phyloP scores from a whole-genome alignment of 2,113 vertebrate species.

The Oryzias melastigma region DNA sequence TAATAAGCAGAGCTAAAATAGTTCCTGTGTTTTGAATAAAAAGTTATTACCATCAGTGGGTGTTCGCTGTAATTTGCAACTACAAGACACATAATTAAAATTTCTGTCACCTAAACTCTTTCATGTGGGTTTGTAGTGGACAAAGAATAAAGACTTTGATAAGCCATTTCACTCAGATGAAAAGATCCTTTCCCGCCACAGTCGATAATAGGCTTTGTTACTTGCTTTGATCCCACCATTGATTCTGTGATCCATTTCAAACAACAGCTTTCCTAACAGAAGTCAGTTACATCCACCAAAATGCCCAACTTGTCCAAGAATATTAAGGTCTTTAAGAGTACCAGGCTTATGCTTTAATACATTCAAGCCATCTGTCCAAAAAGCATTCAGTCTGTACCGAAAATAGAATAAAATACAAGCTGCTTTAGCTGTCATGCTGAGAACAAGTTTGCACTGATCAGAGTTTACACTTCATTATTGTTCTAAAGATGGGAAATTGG shows the following conservation, averaged over 20 bases:
- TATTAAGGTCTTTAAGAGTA: constrained; percentile 22
- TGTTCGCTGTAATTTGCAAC: too few relatives aligned
- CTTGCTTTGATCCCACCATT: constrained; percentile 28
- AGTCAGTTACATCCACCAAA: constrained; percentile 24
- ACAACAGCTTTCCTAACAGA: constrained; percentile 19
- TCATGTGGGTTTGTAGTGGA: constrained; percentile 1
- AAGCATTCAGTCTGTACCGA: background rate
- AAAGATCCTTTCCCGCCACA: background rate
- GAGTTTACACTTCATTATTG: too few relatives aligned
- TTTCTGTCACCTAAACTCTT: background rate
- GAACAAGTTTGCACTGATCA: background rate
- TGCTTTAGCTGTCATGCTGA: background rate
- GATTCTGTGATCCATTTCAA: constrained; percentile 17
- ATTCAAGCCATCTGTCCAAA: constrained; percentile 6
- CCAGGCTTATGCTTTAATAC: constrained; percentile 17
- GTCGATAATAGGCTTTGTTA: constrained; percentile 1
- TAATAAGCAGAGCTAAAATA: too few relatives aligned
- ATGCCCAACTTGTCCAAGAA: constrained; percentile 12
- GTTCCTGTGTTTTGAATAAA: too few relatives aligned
- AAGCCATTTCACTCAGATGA: background rate
- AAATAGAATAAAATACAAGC: background rate
- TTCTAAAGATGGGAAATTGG: too few relatives aligned
- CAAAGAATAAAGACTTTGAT: constrained; percentile 6
- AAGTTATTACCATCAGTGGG: too few relatives aligned
- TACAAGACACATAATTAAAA: background rate